Evolutionary conservation across 2,113 vertebrate genomes (phyloP).

Genomic region (Delphinus delphis): DNA sequence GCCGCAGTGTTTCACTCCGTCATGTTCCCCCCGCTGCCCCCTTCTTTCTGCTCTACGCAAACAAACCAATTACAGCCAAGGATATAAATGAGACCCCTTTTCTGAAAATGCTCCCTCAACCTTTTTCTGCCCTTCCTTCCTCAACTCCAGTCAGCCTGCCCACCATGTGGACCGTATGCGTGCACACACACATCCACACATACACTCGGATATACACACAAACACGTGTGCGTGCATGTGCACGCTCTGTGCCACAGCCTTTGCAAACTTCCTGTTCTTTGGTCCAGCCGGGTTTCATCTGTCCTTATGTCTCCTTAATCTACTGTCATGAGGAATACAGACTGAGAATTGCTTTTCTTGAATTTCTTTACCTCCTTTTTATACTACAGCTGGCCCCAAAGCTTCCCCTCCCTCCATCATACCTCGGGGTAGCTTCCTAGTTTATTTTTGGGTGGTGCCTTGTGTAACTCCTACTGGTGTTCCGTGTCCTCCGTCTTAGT

Average conservation of each 20-base stretch:
- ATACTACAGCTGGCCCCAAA: not conserved
- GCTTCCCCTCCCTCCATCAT: not conserved
- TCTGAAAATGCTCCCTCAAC: conserved; percentile 81
- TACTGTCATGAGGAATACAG: not conserved
- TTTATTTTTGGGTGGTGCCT: not conserved
- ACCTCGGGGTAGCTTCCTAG: not conserved
- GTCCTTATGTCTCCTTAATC: not conserved
- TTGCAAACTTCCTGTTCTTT: not conserved
- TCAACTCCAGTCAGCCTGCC: conserved; percentile 17
- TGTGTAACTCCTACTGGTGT: not conserved
- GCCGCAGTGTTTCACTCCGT: conserved; percentile 81
- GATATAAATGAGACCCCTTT: conserved; percentile 81
- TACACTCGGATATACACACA: not conserved
- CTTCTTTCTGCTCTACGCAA: conserved; percentile 80
- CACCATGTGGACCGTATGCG: not conserved
- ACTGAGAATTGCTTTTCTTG: not conserved
- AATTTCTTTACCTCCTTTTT: not conserved
- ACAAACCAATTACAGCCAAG: conserved; percentile 84
- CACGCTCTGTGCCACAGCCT: not conserved
- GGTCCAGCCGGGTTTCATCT: not conserved
- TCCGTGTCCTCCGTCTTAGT: not conserved
- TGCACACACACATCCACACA: accelerated
- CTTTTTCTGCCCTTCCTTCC: conserved; percentile 61
- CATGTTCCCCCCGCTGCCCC: conserved; percentile 70
- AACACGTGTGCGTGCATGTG: not conserved